Evolutionary conservation across 92 coral and sea anemone genomes (phyloP).

Genomic region (Montipora capitata): DNA sequence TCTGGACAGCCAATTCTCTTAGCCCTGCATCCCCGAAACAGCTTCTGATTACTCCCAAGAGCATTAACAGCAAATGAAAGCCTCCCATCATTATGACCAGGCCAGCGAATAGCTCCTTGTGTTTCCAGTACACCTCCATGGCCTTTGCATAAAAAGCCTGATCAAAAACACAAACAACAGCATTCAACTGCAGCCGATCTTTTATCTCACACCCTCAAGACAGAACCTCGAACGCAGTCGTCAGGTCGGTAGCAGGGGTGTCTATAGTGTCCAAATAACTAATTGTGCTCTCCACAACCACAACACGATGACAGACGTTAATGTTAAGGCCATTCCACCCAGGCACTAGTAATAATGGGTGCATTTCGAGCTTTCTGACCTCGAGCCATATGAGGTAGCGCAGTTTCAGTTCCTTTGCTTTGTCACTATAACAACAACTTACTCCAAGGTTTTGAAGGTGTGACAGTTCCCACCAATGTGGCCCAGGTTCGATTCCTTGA

Average conservation of each 20-base stretch:
- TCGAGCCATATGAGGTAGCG: constrained; percentile 84
- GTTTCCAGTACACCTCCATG: constrained; percentile 80
- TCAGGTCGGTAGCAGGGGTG: constrained; percentile 85
- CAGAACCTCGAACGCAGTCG: constrained; percentile 81
- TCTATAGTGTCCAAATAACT: constrained; percentile 80
- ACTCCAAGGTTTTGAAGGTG: constrained; percentile 72
- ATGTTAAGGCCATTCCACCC: constrained; percentile 89
- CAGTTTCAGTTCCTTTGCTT: constrained; percentile 53
- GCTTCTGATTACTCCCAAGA: constrained; percentile 71
- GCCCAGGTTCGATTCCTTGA: too few relatives aligned
- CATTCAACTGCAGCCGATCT: constrained; percentile 67
- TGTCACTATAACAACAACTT: constrained; percentile 61
- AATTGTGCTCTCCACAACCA: constrained; percentile 75
- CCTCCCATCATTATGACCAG: constrained; percentile 84
- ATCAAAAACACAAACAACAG: constrained; percentile 83
- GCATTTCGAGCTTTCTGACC: constrained; percentile 78
- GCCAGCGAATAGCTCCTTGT: constrained; percentile 58
- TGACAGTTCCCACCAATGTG: constrained; percentile 57
- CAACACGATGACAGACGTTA: constrained; percentile 66
- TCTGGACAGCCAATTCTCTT: constrained; percentile 60
- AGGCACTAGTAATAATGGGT: constrained; percentile 85
- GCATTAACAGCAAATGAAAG: constrained; percentile 75
- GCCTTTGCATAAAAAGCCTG: constrained; percentile 86
- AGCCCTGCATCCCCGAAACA: constrained; percentile 80
- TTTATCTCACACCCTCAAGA: constrained; percentile 81